Base-by-base conservation (phyloP, 2,797 vertebrate genomes). In the Lutjanus campechanus region DNA sequence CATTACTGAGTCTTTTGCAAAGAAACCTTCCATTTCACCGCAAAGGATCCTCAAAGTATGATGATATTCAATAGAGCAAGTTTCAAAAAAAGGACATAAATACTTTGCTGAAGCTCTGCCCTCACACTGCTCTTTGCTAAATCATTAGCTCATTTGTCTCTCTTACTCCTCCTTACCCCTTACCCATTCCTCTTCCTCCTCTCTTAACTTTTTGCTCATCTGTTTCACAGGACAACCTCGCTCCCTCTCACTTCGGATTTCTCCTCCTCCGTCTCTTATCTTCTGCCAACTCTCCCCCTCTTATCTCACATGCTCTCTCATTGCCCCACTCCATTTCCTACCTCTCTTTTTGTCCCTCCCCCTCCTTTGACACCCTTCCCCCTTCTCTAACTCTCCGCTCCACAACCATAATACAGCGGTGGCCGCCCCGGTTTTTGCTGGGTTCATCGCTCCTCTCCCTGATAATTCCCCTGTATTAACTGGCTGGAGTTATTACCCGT, bases 401-500 rank as follows among this genome's bases (percentile, higher is more conserved):
- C 12, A 47, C 8, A n/a, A 69, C 85, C 70, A 76, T 88, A 92
- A 92, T 85, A 76, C 78, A 83, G 79, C 22, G 15, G 22, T 69
- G 83, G 81, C 69, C 55, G 69, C 69, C 82, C 75, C 15, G 29
- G 36, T 91, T 91, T 92, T 87, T 88, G 86, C 89, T 79, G 86
- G 94, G 93, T 95, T 96, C 94, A 91, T 94, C 89, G 89, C 92
- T 92, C 87, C 89, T 90, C 89, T 95, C 90, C 91, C 88, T 93
- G 94, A 94, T 96, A 96, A 97, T 96, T 96, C 95, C 91, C 89
- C 91, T 90, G 90, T 93, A 95, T 95, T 95, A 96, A 95, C 95
- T 95, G 96, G 95, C 94, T 96, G 94, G 92, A 96, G 96, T 97
- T 97, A 97, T 97, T 97, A 96, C 93, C 95, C 95, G 95, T 96